A percentile compares a stretch with the other conserved stretches of the same genome.
These are phyloP conservation scores for Astreopora myriophthalma DNA, from an alignment of 64 coral and sea anemone genomes.

Conservation along the genomic window DNA sequence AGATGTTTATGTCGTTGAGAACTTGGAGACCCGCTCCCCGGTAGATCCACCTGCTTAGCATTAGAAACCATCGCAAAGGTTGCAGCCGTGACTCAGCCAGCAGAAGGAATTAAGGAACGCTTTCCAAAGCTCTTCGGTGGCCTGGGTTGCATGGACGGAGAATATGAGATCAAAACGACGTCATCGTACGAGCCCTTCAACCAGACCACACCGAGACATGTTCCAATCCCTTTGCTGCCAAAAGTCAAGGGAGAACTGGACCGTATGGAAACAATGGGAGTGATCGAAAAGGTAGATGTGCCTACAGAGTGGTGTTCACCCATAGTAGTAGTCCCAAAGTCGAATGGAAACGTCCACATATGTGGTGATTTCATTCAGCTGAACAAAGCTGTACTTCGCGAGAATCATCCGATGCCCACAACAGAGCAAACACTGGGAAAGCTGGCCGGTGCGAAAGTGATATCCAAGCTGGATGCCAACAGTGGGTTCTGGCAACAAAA, in stretches of 20 bases:
- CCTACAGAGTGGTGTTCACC: constrained; percentile 61
- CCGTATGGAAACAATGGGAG: too few relatives aligned
- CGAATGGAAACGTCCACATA: neutral
- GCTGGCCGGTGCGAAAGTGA: neutral
- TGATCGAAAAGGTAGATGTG: neutral
- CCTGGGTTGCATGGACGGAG: constrained; percentile 44
- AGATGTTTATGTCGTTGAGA: constrained; percentile 50
- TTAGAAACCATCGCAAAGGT: constrained; percentile 39
- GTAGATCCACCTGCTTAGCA: constrained; percentile 5
- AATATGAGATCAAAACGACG: constrained; percentile 37
- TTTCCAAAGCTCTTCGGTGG: constrained; percentile 58
- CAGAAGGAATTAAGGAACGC: neutral
- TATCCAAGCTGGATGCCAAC: neutral
- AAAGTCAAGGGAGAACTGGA: too few relatives aligned
- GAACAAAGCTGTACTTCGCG: neutral
- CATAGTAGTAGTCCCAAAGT: constrained; percentile 46
- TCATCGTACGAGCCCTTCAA: neutral
- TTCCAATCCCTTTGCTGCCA: neutral
- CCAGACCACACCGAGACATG: constrained; percentile 23
- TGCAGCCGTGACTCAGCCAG: neutral
- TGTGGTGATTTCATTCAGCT: neutral
- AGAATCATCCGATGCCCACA: neutral
- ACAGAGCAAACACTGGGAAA: neutral
- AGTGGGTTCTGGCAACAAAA: neutral
- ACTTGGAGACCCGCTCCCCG: constrained; percentile 1